Conservation (phyloP, 2,888 invertebrate species). For the Euzophera pinguis region DNA sequence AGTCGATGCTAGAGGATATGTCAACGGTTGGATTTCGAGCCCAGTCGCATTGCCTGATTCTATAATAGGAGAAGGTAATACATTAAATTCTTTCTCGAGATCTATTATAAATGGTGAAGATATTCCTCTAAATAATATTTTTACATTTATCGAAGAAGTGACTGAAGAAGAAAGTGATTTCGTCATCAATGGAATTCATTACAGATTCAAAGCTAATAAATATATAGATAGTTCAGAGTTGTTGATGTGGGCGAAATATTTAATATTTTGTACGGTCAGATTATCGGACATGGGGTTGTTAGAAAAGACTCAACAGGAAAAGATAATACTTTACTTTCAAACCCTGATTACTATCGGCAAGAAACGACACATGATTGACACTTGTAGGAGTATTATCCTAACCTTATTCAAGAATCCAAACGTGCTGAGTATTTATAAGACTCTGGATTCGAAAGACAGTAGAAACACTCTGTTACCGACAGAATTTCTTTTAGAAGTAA, state of each 20-base stretch:
- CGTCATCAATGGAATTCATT: slow-evolving; percentile 33
- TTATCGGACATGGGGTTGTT: slow-evolving; percentile 50
- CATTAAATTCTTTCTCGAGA: slow-evolving; percentile 59
- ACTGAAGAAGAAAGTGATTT: slow-evolving; percentile 40
- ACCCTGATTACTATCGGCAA: slow-evolving; percentile 49
- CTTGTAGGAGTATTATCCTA: slow-evolving; percentile 49
- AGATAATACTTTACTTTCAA: slow-evolving; percentile 48
- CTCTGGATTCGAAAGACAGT: slow-evolving; percentile 50
- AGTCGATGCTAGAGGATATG: slow-evolving; percentile 67
- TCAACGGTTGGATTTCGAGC: slow-evolving; percentile 69
- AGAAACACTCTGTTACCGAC: slow-evolving; percentile 48
- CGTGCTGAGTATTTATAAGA: slow-evolving; percentile 57
- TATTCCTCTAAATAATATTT: slow-evolving; percentile 46
- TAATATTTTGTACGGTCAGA: slow-evolving; percentile 58
- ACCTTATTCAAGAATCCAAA: slow-evolving; percentile 61
- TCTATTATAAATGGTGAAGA: slow-evolving; percentile 55
- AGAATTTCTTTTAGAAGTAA: slow-evolving; percentile 51
- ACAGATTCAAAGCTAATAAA: slow-evolving; percentile 38
- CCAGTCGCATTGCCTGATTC: slow-evolving; percentile 49
- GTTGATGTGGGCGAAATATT: slow-evolving; percentile 63
- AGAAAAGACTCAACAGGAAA: slow-evolving; percentile 40
- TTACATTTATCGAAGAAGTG: slow-evolving; percentile 43
- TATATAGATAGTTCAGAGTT: slow-evolving; percentile 54
- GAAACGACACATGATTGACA: slow-evolving; percentile 47
- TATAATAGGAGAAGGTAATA: slow-evolving; percentile 41